phyloP scores from a whole-genome alignment of 2,888 invertebrate species.

The Tenodera sinensis region DNA sequence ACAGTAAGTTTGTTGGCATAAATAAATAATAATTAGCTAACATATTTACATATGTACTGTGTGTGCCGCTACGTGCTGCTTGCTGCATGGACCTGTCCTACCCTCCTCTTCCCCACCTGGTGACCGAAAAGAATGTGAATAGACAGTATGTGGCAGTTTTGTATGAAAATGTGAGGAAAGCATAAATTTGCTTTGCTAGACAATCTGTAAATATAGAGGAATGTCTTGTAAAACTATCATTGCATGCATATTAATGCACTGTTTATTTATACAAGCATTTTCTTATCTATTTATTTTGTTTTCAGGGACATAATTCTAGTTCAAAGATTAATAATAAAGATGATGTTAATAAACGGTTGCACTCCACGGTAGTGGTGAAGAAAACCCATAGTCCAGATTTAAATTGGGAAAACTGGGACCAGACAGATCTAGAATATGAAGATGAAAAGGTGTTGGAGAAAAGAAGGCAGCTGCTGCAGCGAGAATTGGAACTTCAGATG shows the following conservation, averaged over 20 bases:
- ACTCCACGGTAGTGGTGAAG: slow-evolving; percentile 58
- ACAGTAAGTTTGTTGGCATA: too few species aligned
- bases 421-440: slow-evolving; percentile 74
- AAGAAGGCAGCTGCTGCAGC: slow-evolving; percentile 68
- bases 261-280: not conserved
- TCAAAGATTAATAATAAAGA: slow-evolving; percentile 45
- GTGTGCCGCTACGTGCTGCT: too few species aligned
- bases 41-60: too few species aligned
- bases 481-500: slow-evolving; percentile 73
- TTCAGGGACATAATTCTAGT: not conserved
- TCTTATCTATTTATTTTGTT: not conserved
- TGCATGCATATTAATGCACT: not conserved
- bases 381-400: slow-evolving; percentile 56
- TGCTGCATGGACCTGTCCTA: too few species aligned
- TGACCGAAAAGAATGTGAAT: too few species aligned
- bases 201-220: too few species aligned
- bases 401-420: slow-evolving; percentile 73
- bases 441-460: slow-evolving; percentile 76
- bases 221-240: not conserved
- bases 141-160: too few species aligned
- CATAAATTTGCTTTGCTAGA: too few species aligned
- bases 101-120: too few species aligned
- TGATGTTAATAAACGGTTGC: slow-evolving; percentile 61
- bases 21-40: too few species aligned
- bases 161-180: too few species aligned